Conservation (phyloP, 2,888 invertebrate species). For the Tachina fera region DNA sequence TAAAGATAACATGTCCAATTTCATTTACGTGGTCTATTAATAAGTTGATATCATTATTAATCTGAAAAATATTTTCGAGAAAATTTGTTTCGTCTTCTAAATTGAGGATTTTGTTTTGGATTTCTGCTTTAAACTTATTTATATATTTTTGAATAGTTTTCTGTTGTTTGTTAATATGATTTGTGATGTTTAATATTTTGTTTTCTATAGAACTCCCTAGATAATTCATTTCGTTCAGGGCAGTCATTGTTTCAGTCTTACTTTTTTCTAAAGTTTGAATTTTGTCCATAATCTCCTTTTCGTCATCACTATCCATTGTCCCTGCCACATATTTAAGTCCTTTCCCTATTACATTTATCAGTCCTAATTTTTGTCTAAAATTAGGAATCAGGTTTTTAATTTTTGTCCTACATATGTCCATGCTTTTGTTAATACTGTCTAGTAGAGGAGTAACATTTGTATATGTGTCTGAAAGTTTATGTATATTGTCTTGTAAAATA, state of each 20-base stretch:
- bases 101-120: background rate
- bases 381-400: constrained; percentile 9
- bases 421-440: background rate
- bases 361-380: constrained; percentile 26
- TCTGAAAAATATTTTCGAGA: constrained; percentile 6
- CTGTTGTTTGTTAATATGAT: background rate
- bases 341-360: no score
- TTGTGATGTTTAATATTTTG: background rate
- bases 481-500: constrained; percentile 19
- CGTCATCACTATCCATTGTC: constrained; percentile 70
- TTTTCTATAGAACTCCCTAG: background rate
- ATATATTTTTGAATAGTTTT: background rate
- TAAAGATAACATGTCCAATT: background rate
- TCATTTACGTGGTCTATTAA: constrained; percentile 1
- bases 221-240: constrained; percentile 9
- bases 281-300: constrained; percentile 49
- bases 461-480: constrained; percentile 6
- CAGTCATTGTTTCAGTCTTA: constrained; percentile 13
- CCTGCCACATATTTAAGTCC: constrained; percentile 18
- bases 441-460: background rate
- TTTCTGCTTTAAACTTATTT: background rate
- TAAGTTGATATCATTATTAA: constrained; percentile 8
- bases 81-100: constrained; percentile 14
- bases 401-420: constrained; percentile 18
- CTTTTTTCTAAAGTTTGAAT: background rate